Percentiles rank a stretch among this genome's conserved stretches.
These are phyloP conservation scores for Harpagus bidentatus DNA, from an alignment of 2,113 vertebrate genomes.

Conservation along the genomic window DNA sequence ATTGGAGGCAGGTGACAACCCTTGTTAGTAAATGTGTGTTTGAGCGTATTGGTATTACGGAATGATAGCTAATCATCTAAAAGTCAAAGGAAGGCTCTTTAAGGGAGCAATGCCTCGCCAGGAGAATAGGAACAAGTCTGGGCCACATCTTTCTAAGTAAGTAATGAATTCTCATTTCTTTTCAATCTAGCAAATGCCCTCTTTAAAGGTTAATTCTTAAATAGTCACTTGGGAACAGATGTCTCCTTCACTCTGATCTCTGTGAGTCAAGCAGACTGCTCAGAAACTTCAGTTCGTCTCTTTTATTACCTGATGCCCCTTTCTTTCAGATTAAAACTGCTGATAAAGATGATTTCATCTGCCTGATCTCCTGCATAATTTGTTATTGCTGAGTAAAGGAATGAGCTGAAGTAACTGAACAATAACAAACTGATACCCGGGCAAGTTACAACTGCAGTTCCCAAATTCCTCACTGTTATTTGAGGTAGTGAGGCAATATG, in stretches of 20 bases:
- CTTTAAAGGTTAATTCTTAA: slow-evolving; percentile 59
- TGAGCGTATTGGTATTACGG: background rate
- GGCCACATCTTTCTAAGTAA: background rate
- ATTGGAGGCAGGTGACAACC: background rate
- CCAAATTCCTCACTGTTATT: background rate
- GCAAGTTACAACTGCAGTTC: background rate
- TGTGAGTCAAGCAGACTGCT: background rate
- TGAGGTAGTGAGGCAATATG: background rate
- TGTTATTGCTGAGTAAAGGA: background rate
- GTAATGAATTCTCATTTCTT: slow-evolving; percentile 44
- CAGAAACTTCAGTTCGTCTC: background rate
- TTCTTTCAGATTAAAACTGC: background rate
- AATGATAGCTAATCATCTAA: slow-evolving; percentile 1
- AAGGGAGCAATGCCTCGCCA: accelerated
- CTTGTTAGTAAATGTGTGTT: background rate
- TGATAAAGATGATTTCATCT: background rate
- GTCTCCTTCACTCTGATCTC: slow-evolving; percentile 8
- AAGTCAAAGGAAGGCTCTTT: background rate
- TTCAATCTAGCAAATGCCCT: slow-evolving; percentile 21
- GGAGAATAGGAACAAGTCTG: background rate
- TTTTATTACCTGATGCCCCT: background rate
- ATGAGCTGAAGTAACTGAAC: background rate
- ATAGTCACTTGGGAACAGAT: slow-evolving; percentile 16
- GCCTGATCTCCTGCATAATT: background rate
- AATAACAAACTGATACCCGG: background rate